phyloP scores from a whole-genome alignment of 2,888 invertebrate species.

The Bhutanitis thaidina region DNA sequence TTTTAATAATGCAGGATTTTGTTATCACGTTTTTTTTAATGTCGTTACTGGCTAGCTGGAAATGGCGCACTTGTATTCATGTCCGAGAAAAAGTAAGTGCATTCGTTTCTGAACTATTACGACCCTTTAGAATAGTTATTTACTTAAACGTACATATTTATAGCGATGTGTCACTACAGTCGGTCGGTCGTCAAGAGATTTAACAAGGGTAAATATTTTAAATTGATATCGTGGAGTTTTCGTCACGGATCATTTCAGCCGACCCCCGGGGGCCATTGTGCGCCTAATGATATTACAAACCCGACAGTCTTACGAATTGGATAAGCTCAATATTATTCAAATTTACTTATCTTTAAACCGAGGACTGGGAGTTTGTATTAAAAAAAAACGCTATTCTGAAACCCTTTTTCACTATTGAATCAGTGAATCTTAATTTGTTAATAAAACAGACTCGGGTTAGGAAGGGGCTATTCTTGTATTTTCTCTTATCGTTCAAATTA shows the following conservation, averaged over 20 bases:
- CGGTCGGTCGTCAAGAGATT: slow-evolving; percentile 49
- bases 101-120: too few species aligned
- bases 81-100: too few species aligned
- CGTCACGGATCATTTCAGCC: slow-evolving; percentile 62
- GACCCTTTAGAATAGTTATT: too few species aligned
- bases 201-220: slow-evolving; percentile 61
- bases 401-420: slow-evolving; percentile 44
- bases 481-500: slow-evolving; percentile 38
- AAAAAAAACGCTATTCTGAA: slow-evolving; percentile 42
- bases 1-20: too few species aligned
- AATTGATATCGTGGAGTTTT: slow-evolving; percentile 63
- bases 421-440: slow-evolving; percentile 50
- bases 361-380: slow-evolving; percentile 38
- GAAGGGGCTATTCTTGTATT: slow-evolving; percentile 44
- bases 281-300: slow-evolving; percentile 59
- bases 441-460: slow-evolving; percentile 44
- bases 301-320: slow-evolving; percentile 45
- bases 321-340: slow-evolving; percentile 52
- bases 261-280: slow-evolving; percentile 46
- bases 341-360: slow-evolving; percentile 47
- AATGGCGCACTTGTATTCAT: too few species aligned
- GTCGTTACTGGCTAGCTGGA: too few species aligned
- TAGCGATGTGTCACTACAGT: slow-evolving; percentile 35
- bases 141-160: slow-evolving; percentile 26
- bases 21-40: too few species aligned